These are phyloP conservation scores for Watsonalla binaria DNA, from an alignment of 2,888 invertebrate genomes.

Conservation along the genomic window DNA sequence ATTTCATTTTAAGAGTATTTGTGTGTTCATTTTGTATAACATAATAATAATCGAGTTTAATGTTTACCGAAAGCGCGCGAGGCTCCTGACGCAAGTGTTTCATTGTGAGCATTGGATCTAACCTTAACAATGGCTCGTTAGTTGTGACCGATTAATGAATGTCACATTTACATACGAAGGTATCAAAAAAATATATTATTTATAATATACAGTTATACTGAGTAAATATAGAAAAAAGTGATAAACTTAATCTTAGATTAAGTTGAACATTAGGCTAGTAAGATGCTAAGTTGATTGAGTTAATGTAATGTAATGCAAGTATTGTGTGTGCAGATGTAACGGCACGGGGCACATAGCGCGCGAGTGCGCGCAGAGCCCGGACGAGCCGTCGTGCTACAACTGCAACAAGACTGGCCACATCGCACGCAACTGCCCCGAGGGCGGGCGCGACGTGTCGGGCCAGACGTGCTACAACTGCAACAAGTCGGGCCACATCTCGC, in stretches of 20 bases:
- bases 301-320: slow-evolving; percentile 6
- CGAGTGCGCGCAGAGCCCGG: slow-evolving; percentile 91
- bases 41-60: not conserved
- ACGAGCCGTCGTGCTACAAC: slow-evolving; percentile 94
- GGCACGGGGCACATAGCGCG: slow-evolving; percentile 96
- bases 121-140: not conserved
- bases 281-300: slow-evolving; percentile 17
- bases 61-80: not conserved
- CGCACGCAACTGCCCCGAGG: slow-evolving; percentile 90
- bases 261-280: slow-evolving; percentile 9
- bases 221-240: too few relatives aligned
- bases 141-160: slow-evolving; percentile 1
- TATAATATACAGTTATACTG: too few relatives aligned
- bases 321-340: slow-evolving; percentile 83
- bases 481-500: slow-evolving; percentile 94
- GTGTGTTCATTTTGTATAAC: too few relatives aligned
- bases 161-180: too few relatives aligned
- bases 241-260: too few relatives aligned
- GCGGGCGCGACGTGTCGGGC: slow-evolving; percentile 82
- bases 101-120: not conserved
- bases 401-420: slow-evolving; percentile 97
- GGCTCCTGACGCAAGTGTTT: not conserved
- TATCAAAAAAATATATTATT: too few relatives aligned
- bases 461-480: slow-evolving; percentile 96
- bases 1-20: too few relatives aligned